Evolutionary conservation across 2,888 invertebrate genomes (phyloP), one percentile per base, ranked within the genome.

Genomic region (Patella caerulea): DNA sequence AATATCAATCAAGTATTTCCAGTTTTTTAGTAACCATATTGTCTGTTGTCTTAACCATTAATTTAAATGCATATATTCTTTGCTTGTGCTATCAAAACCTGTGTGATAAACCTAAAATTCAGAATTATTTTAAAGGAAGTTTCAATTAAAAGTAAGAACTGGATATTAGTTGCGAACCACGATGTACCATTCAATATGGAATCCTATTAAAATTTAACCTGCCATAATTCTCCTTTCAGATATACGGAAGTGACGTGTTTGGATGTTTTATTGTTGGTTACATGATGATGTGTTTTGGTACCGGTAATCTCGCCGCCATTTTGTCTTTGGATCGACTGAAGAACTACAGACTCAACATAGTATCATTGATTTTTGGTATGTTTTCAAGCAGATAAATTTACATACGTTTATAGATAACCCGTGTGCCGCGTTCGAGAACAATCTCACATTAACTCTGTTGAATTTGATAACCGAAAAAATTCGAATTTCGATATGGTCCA

Each of bases 261-360:
- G 83, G 83, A 17, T 83, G 83, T 53, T 83, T 76, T 53, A 88
- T 86, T 82, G 86, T 88, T 9, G 88, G 88, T 7, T 87, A 87
- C 79, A 85, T 87, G 85, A 88, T 88, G 88, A 86, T 88, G 82
- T 85, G 85, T 65, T 88, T 87, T 65, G 88, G 87, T 3, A 87
- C 87, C 0, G 85, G 85, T 53, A 87, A 88, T 71, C 79, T 87
- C 17, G 83, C 86, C 2, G 83, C 85, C n/a, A 82, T 87, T 1
- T 82, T 88, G 5, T 78, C 85, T 19, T 79, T 88, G 79, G 88
- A 88, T 73, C 86, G 85, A 78, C 76, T 87, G 15, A 76, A 77
- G 59, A 65, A 75, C 12, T 79, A 78, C 70, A 74, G 78, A 29
- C 71, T 75, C 2, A 65, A 65, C 24, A 65, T 65, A 65, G 19